phyloP scores from a whole-genome alignment of 2,797 vertebrate species.

The Nannoperca australis region DNA sequence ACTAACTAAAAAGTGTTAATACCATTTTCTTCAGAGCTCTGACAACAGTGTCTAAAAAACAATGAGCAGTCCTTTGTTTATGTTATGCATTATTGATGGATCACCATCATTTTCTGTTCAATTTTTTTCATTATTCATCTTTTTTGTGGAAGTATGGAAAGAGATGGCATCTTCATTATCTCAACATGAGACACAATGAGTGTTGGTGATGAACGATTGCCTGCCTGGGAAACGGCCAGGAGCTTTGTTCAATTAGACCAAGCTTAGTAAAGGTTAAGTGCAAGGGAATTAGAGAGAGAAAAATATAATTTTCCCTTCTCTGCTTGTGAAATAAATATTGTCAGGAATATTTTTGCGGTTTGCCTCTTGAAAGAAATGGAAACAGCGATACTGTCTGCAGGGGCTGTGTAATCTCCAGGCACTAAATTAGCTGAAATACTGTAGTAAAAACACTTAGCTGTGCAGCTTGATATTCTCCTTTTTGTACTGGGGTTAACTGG shows the following conservation, averaged over 20 bases:
- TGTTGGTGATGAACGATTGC: slow-evolving; percentile 70
- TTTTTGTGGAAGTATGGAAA: slow-evolving; percentile 7
- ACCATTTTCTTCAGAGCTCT: background rate
- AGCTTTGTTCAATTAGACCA: slow-evolving; percentile 71
- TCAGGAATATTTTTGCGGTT: slow-evolving; percentile 55
- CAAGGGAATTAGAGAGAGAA: slow-evolving; percentile 23
- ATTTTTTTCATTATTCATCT: slow-evolving; percentile 27
- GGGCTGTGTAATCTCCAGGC: slow-evolving; percentile 59
- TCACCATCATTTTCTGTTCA: slow-evolving; percentile 1
- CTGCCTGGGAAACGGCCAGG: slow-evolving; percentile 63
- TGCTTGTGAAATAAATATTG: slow-evolving; percentile 50
- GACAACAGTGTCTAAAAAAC: background rate
- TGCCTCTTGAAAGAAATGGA: slow-evolving; percentile 32
- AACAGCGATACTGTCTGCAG: slow-evolving; percentile 44
- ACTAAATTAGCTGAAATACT: slow-evolving; percentile 55
- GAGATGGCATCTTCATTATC: slow-evolving; percentile 68
- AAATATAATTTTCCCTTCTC: slow-evolving; percentile 33
- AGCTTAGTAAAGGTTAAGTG: slow-evolving; percentile 51
- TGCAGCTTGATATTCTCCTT: slow-evolving; percentile 43
- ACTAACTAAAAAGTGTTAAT: too few relatives aligned
- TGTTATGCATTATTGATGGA: slow-evolving; percentile 26
- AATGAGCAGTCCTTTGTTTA: slow-evolving; percentile 19
- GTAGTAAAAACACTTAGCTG: slow-evolving; percentile 29
- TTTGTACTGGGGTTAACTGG: slow-evolving; percentile 51
- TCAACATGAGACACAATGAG: slow-evolving; percentile 46